phyloP scores from a whole-genome alignment of 2,888 invertebrate species.

The Crossocerus cetratus region DNA sequence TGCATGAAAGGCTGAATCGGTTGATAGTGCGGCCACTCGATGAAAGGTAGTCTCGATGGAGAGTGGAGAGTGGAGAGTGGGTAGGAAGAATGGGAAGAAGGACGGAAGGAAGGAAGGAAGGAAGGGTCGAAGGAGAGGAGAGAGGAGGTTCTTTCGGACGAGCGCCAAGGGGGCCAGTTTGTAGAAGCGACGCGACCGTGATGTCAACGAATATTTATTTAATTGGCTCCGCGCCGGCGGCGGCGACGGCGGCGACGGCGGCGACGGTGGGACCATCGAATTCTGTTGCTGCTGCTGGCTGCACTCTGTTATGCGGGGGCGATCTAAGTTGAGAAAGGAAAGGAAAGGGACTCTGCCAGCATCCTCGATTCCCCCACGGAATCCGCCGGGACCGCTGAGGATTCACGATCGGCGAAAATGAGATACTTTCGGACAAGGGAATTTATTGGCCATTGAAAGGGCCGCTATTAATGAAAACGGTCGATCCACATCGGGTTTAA shows the following conservation, averaged over 20 bases:
- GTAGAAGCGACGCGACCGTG: slow-evolving; percentile 73
- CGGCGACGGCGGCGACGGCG: no score
- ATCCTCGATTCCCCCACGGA: slow-evolving; percentile 1
- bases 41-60: not conserved
- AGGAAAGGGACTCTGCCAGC: slow-evolving; percentile 16
- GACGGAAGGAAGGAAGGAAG: not conserved
- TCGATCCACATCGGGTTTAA: no score
- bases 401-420: no score
- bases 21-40: no score
- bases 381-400: not conserved
- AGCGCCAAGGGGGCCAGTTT: slow-evolving; percentile 69
- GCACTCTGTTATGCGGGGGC: slow-evolving; percentile 72
- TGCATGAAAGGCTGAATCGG: no score
- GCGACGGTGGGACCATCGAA: slow-evolving; percentile 66
- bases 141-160: slow-evolving; percentile 63
- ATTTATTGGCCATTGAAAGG: no score
- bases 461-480: no score
- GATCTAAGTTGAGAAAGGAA: slow-evolving; percentile 51
- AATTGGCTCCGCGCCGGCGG: slow-evolving; percentile 69
- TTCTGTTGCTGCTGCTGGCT: slow-evolving; percentile 58
- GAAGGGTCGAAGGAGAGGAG: slow-evolving; percentile 28
- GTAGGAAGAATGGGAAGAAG: no score
- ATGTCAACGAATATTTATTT: slow-evolving; percentile 76
- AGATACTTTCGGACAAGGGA: no score
- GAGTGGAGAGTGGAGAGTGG: not conserved